phyloP scores from a whole-genome alignment of 2,113 vertebrate genomes.

The Copsychus sechellarum region DNA sequence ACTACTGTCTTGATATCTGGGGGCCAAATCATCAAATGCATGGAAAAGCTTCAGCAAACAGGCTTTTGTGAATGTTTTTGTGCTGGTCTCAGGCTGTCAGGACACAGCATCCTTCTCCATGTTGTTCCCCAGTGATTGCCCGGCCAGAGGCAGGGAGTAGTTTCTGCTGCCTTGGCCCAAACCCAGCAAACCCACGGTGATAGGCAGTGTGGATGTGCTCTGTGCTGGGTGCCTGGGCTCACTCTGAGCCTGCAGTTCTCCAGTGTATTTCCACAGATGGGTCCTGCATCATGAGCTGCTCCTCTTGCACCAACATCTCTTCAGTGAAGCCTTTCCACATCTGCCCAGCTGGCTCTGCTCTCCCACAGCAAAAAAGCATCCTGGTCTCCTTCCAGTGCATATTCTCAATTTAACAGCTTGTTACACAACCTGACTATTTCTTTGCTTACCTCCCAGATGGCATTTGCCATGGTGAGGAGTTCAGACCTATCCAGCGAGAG shows the following conservation, averaged over 20 bases:
- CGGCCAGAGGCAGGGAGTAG: neutral
- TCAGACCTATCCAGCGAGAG: neutral
- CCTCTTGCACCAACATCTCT: neutral
- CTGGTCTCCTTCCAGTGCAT: neutral
- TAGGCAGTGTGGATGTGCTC: too few species aligned
- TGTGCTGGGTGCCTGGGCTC: neutral
- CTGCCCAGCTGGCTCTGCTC: neutral
- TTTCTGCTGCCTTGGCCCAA: neutral
- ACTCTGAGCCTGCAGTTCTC: neutral
- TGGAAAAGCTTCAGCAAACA: neutral
- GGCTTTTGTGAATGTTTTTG: neutral
- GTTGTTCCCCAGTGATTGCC: rapidly evolving
- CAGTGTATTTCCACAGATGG: rapidly evolving
- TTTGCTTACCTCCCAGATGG: neutral
- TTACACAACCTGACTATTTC: neutral
- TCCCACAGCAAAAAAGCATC: neutral
- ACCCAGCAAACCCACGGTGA: neutral
- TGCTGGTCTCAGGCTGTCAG: neutral
- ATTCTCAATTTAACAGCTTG: neutral
- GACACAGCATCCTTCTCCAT: neutral
- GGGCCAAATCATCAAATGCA: neutral
- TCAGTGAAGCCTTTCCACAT: neutral
- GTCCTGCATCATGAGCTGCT: neutral
- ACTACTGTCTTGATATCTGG: neutral
- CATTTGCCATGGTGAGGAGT: neutral